Percentiles rank a stretch among this genome's conserved stretches.
phyloP scores from a whole-genome alignment of 2,888 invertebrate species.

The Rutpela maculata region DNA sequence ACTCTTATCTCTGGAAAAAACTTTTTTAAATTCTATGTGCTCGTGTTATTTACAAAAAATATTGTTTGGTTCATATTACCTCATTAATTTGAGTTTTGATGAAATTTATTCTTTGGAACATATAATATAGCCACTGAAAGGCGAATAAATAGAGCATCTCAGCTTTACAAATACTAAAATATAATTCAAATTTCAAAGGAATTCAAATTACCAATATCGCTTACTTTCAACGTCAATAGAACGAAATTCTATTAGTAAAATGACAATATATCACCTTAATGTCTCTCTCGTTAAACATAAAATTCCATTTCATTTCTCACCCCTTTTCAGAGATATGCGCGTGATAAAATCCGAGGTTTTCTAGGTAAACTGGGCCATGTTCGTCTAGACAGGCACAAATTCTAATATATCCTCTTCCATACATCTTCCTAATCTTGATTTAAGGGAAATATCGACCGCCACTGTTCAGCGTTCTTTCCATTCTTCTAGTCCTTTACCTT shows the following conservation, averaged over 20 bases:
- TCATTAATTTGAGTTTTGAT: no score
- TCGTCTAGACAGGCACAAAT: slow-evolving; percentile 33
- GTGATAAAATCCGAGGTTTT: slow-evolving; percentile 19
- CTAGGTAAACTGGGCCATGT: slow-evolving; percentile 23
- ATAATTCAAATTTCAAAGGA: background rate
- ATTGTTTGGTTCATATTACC: no score
- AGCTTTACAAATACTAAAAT: no score
- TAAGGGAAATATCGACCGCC: slow-evolving; percentile 22
- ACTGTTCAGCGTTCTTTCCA: slow-evolving; percentile 27
- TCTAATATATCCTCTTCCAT: slow-evolving; percentile 31
- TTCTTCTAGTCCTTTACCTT: slow-evolving; percentile 8
- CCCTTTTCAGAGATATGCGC: slow-evolving; percentile 22
- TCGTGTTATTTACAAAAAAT: no score
- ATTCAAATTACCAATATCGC: background rate
- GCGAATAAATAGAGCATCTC: no score
- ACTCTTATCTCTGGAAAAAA: no score
- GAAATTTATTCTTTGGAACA: no score
- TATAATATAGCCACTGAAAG: no score
- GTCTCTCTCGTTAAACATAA: slow-evolving; percentile 32
- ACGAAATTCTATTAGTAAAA: slow-evolving; percentile 5
- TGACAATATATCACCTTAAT: slow-evolving; percentile 11
- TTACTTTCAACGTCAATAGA: background rate
- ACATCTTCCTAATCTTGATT: slow-evolving; percentile 34
- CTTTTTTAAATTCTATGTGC: no score
- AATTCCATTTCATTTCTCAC: slow-evolving; percentile 27